Conservation (phyloP, 2,797 vertebrate genomes). For the Ceyx erithaca region DNA sequence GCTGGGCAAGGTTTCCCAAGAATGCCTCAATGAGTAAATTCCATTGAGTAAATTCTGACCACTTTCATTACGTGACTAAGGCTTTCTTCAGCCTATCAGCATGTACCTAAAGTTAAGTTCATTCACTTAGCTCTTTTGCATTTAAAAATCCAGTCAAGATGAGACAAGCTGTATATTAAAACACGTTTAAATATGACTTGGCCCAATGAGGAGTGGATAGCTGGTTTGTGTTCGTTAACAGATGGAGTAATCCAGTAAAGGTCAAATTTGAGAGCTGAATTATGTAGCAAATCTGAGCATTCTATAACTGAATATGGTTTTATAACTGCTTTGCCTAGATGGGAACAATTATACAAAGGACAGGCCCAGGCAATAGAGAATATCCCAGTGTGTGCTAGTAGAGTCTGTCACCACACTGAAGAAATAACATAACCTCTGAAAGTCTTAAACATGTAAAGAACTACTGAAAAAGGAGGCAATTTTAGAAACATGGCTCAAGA, state of each 20-base stretch:
- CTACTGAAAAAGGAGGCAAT: background rate
- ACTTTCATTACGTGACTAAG: background rate
- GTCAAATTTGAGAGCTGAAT: background rate
- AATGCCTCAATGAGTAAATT: background rate
- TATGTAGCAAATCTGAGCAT: background rate
- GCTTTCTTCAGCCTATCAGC: background rate
- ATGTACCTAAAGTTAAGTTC: background rate
- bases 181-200: background rate
- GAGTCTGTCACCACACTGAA: background rate
- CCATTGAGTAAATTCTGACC: background rate
- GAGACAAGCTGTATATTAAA: background rate
- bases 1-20: background rate
- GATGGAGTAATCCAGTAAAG: background rate
- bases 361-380: background rate
- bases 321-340: background rate
- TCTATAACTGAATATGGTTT: background rate
- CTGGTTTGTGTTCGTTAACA: background rate
- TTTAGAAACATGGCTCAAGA: background rate
- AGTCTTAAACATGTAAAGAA: background rate
- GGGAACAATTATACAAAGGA: background rate
- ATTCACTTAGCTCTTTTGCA: background rate
- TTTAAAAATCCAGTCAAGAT: slow-evolving; percentile 30
- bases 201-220: background rate
- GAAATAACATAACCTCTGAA: background rate
- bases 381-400: background rate